Percentiles rank a stretch among this genome's conserved stretches.
Evolutionary conservation across 1,140 invertebrate genomes (phyloP).

Genomic region (Nephotettix cincticeps): DNA sequence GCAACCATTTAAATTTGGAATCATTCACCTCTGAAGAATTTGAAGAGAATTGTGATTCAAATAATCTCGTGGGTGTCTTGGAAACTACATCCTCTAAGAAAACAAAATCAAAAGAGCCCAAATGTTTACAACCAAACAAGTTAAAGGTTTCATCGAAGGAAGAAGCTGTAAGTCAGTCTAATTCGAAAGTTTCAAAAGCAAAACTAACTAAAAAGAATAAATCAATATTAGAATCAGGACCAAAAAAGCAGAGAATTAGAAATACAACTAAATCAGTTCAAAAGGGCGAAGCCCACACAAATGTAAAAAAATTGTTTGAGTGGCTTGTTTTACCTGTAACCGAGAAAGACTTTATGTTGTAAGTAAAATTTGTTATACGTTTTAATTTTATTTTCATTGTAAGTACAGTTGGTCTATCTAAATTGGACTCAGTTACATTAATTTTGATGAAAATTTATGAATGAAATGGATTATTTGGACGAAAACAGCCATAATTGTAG

Average conservation of each 20-base stretch:
- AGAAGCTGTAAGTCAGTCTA: not conserved
- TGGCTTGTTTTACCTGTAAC: not conserved
- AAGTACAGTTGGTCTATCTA: not conserved
- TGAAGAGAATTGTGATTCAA: not conserved
- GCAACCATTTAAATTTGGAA: not conserved
- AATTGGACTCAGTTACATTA: too few species aligned
- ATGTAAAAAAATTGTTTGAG: not conserved
- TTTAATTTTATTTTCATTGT: not conserved
- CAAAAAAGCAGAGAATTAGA: not conserved
- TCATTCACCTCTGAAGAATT: not conserved
- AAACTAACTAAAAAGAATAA: not conserved
- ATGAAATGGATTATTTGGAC: not conserved
- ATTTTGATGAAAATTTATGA: not conserved
- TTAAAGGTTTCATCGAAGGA: not conserved
- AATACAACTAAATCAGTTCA: not conserved
- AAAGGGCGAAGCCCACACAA: not conserved
- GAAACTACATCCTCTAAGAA: too few species aligned
- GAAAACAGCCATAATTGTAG: not conserved
- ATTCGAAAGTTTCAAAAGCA: not conserved
- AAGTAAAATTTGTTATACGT: not conserved
- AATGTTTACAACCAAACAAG: too few species aligned
- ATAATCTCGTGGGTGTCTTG: too few species aligned
- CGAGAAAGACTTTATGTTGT: constrained; percentile 11
- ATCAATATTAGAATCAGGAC: not conserved
- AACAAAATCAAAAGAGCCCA: too few species aligned